These are phyloP conservation scores for Forbesichthys papilliferus DNA, from an alignment of 2,113 vertebrate species.

Conservation along the genomic window DNA sequence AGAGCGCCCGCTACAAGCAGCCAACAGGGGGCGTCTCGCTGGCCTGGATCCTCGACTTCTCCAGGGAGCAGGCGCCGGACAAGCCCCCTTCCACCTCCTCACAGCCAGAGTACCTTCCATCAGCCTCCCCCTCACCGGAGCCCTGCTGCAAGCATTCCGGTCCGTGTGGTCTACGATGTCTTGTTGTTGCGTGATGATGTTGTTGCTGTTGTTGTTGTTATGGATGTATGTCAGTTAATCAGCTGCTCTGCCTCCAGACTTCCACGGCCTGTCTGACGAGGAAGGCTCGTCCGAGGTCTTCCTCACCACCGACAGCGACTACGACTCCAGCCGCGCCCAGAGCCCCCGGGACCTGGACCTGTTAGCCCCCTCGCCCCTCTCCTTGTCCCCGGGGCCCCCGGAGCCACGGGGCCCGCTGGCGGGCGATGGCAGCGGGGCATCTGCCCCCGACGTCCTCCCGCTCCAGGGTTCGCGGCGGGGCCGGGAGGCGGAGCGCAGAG, in stretches of 20 bases:
- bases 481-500: slow-evolving; percentile 31
- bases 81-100: slow-evolving; percentile 79
- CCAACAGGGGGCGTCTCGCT: slow-evolving; percentile 82
- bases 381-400: slow-evolving; percentile 57
- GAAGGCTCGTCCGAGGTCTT: slow-evolving; percentile 90
- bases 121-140: slow-evolving; percentile 82
- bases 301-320: slow-evolving; percentile 87
- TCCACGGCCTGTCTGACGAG: slow-evolving; percentile 82
- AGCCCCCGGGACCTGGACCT: slow-evolving; percentile 87
- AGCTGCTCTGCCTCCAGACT: slow-evolving; percentile 64
- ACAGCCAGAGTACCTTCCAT: slow-evolving; percentile 63
- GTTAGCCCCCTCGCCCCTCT: slow-evolving; percentile 73
- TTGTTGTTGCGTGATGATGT: too few relatives aligned
- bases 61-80: slow-evolving; percentile 65
- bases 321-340: slow-evolving; percentile 86
- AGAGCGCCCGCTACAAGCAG: slow-evolving; percentile 90
- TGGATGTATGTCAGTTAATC: not conserved
- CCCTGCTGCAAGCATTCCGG: slow-evolving; percentile 78
- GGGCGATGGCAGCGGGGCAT: slow-evolving; percentile 71
- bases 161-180: slow-evolving; percentile 43
- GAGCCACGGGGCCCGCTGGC: slow-evolving; percentile 56
- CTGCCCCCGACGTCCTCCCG: slow-evolving; percentile 84
- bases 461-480: slow-evolving; percentile 71
- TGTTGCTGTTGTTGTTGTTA: not conserved
- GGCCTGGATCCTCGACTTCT: slow-evolving; percentile 80